Evolutionary conservation across 2,113 vertebrate genomes (phyloP).

Genomic region (Thamnaconus septentrionalis): DNA sequence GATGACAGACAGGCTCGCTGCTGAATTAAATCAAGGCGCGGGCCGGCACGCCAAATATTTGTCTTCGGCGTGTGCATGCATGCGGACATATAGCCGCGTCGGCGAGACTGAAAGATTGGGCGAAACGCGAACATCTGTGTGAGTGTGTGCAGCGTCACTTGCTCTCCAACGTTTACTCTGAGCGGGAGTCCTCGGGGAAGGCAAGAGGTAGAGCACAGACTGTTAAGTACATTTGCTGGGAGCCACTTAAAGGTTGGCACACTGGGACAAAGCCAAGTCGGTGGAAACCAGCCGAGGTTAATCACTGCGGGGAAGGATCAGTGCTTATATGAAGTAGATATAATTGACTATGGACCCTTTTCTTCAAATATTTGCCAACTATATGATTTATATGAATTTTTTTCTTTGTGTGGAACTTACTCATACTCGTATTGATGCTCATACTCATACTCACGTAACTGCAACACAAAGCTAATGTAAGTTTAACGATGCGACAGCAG

Average conservation of each 20-base stretch:
- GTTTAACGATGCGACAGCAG: too few relatives aligned
- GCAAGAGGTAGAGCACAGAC: conserved; percentile 15
- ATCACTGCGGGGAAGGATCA: too few relatives aligned
- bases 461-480: too few relatives aligned
- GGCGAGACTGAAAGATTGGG: neutral
- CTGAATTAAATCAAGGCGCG: conserved; percentile 21
- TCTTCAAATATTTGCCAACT: too few relatives aligned
- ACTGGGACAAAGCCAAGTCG: conserved; percentile 22
- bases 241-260: conserved; percentile 32
- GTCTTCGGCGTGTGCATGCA: neutral
- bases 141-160: neutral
- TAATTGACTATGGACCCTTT: too few relatives aligned
- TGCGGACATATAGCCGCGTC: neutral
- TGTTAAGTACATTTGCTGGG: conserved; percentile 35
- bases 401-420: too few relatives aligned
- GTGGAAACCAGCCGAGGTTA: too few relatives aligned
- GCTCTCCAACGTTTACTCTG: neutral
- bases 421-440: too few relatives aligned
- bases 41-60: conserved; percentile 22
- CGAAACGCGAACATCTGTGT: neutral
- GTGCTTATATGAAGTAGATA: too few relatives aligned
- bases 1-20: conserved; percentile 32
- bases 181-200: conserved; percentile 9
- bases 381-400: too few relatives aligned
- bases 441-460: too few relatives aligned